A percentile compares a stretch with the other conserved stretches of the same genome.
phyloP scores from a whole-genome alignment of 2,113 vertebrate genomes.

The Murina feae region DNA sequence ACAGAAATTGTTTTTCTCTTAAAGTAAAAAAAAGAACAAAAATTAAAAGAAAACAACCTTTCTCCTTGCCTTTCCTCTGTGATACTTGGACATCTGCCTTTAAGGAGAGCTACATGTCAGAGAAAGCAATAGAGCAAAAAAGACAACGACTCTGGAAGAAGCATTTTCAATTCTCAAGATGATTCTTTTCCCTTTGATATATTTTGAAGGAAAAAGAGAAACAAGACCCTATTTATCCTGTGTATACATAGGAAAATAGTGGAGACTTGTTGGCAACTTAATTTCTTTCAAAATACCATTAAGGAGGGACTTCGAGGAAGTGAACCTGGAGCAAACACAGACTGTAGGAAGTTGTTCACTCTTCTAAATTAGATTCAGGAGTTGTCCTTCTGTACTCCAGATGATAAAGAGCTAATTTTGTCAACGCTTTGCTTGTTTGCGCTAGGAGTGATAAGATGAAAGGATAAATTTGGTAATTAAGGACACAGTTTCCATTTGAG shows the following conservation, averaged over 20 bases:
- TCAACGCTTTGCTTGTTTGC: neutral
- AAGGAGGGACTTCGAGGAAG: constrained; percentile 24
- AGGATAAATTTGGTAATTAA: constrained; percentile 52
- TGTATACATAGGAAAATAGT: neutral
- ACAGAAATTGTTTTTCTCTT: neutral
- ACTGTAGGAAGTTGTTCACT: neutral
- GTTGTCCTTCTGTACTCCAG: constrained; percentile 28
- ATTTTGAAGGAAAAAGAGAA: constrained; percentile 57
- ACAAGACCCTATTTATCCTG: constrained; percentile 54
- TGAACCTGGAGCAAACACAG: neutral
- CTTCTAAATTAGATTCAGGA: constrained; percentile 46
- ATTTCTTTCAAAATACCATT: neutral
- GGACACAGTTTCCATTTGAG: constrained; percentile 28
- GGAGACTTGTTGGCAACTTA: constrained; percentile 15
- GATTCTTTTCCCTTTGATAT: constrained; percentile 59
- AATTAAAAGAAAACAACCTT: neutral
- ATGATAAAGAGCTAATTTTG: constrained; percentile 30
- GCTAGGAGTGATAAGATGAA: constrained; percentile 39
- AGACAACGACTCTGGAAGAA: constrained; percentile 52
- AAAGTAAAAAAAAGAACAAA: neutral
- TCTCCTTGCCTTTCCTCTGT: constrained; percentile 2
- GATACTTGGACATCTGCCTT: constrained; percentile 25
- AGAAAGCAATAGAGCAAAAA: constrained; percentile 58
- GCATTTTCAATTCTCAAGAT: constrained; percentile 56
- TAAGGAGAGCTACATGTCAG: neutral